These are phyloP conservation scores for Resseliella maxima DNA, from an alignment of 2,888 invertebrate species.

Conservation along the genomic window DNA sequence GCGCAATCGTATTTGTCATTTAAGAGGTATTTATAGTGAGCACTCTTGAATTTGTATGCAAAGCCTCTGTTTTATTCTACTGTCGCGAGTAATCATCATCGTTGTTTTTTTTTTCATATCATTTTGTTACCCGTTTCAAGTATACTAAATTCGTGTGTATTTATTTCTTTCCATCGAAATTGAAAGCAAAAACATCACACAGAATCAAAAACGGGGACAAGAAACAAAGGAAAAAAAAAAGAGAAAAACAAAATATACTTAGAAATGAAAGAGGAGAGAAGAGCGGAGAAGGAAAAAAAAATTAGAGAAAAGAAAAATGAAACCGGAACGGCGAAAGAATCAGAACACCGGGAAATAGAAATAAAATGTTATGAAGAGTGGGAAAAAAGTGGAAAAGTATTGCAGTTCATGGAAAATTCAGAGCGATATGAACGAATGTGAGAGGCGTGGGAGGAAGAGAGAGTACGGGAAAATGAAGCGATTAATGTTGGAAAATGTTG, in stretches of 20 bases:
- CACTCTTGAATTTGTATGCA: conserved; percentile 53
- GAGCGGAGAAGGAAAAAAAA: not conserved
- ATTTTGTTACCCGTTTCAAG: not conserved
- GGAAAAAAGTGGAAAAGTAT: not conserved
- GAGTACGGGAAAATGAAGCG: not conserved
- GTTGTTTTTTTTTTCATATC: not conserved
- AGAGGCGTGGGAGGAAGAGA: not conserved
- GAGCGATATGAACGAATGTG: no score
- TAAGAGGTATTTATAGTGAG: conserved; percentile 48
- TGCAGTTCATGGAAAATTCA: not conserved
- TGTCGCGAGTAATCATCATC: conserved; percentile 44
- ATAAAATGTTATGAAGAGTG: not conserved
- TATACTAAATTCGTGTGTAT: not conserved
- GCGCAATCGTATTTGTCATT: not conserved
- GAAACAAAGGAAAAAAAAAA: not conserved
- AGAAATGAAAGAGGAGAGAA: not conserved
- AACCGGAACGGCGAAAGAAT: not conserved
- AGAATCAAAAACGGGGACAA: conserved; percentile 13
- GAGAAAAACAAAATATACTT: not conserved
- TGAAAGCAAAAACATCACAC: conserved; percentile 51
- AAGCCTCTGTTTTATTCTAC: conserved; percentile 46
- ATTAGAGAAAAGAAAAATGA: not conserved
- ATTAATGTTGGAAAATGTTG: conserved; percentile 34
- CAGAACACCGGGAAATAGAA: conserved; percentile 43
- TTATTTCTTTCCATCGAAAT: conserved; percentile 25